Evolutionary conservation across 2,113 vertebrate species (phyloP).

Genomic region (Dryoscopus gambensis): DNA sequence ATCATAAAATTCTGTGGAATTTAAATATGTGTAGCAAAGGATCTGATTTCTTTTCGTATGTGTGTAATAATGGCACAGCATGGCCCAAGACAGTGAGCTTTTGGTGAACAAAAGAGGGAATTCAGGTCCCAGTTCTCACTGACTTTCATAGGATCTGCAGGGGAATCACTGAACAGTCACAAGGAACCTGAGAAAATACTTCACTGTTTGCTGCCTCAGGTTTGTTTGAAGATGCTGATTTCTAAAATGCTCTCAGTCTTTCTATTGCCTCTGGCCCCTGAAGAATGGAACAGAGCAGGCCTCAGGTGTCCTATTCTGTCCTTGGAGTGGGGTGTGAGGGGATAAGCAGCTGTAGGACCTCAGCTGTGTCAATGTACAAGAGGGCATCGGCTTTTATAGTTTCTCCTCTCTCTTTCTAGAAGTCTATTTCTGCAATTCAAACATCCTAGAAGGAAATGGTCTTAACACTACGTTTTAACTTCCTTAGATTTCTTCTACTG

Average conservation of each 20-base stretch:
- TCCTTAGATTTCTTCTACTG: background rate
- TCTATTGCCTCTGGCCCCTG: background rate
- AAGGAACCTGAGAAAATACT: background rate
- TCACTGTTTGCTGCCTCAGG: background rate
- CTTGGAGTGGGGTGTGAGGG: accelerated
- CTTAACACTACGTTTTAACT: background rate
- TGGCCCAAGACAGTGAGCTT: background rate
- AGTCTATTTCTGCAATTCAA: background rate
- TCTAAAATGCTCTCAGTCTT: background rate
- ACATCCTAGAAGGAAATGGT: background rate
- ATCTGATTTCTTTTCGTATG: background rate
- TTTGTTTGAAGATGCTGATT: background rate
- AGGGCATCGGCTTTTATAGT: background rate
- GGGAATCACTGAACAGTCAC: background rate
- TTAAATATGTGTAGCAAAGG: background rate
- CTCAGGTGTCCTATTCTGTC: accelerated
- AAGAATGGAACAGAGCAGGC: background rate
- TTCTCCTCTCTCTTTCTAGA: background rate
- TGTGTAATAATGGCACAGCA: background rate
- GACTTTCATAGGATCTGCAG: background rate
- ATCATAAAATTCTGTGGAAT: background rate
- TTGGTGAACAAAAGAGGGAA: background rate
- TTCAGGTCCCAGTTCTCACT: background rate
- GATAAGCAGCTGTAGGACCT: background rate
- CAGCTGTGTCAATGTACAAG: background rate